Evolutionary conservation across 2,888 invertebrate genomes (phyloP), one percentile per base, ranked within the genome.

Genomic region (Halictus quadricinctus): DNA sequence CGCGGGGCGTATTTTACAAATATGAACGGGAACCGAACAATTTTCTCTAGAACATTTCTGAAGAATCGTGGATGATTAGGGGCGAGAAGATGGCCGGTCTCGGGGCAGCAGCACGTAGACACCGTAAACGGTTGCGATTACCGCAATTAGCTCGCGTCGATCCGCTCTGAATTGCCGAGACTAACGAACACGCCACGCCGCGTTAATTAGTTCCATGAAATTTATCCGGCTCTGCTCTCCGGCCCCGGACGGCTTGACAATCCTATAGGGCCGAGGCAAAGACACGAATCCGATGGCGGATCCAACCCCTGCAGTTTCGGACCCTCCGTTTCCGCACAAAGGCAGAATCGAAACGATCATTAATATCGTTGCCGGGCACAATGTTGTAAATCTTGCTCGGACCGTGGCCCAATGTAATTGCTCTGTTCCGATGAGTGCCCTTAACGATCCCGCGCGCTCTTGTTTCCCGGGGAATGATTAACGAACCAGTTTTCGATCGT

Each of bases 171-270:
- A 90, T 91, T 89, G 81, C 78, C 82, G 77, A 76, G 76, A 78
- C 80, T 89, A 90, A 89, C 54, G 79, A 89, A 87, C 89, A 29
- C 81, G 75, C 78, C 83, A 46, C 79, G 87, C 58, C 72, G 82
- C 79, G 88, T 91, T 91, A 92, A 91, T 91, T 91, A 88, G 87
- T 89, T 89, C 84, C 88, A 89, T 83, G 87, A 90, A 90, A 91
- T 91, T 90, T 89, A 82, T 86, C 74, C 76, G 70, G 70, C 70
- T n/a, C 70, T 48, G 15, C 15, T 54, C 54, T 58, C 3, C 36
- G 36, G 36, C 36, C 36, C 43, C 13, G 8, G 41, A 15, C 46
- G 60, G 66, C 54, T 66, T 41, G 64, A 64, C 64, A 64, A 29
- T 15, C 64, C 64, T n/a, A 15, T 1, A 29, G 64, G 15, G 64